These are phyloP conservation scores for Ctenopoma kingsleyae DNA, from an alignment of 2,797 vertebrate species.

Conservation along the genomic window DNA sequence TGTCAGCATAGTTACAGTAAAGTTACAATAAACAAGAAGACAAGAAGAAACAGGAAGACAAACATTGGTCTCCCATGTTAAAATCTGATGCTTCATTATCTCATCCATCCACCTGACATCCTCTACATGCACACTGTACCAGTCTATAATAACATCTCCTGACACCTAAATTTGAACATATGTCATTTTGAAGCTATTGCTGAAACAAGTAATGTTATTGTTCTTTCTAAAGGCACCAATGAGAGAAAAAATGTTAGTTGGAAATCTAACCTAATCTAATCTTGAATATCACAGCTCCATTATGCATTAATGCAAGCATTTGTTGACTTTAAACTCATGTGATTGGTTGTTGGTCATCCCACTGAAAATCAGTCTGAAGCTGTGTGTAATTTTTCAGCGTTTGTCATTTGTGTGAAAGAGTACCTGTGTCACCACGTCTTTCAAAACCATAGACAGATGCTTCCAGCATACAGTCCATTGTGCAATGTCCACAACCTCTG, in stretches of 20 bases:
- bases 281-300: background rate
- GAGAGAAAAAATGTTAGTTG: background rate
- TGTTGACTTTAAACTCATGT: background rate
- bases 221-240: background rate
- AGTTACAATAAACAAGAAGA: background rate
- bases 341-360: too few species aligned
- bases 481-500: background rate
- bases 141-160: too few species aligned
- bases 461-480: background rate
- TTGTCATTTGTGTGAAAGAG: background rate
- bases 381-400: too few species aligned
- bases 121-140: too few species aligned
- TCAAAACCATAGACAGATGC: background rate
- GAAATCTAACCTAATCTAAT: background rate
- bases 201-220: background rate
- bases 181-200: too few species aligned
- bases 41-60: too few species aligned
- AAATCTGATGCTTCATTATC: too few species aligned
- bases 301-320: too few species aligned
- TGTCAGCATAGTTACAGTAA: background rate
- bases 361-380: slow-evolving; percentile 3
- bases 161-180: too few species aligned
- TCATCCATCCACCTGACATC: too few species aligned
- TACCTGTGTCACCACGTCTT: background rate
- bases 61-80: too few species aligned